phyloP scores from a whole-genome alignment of 2,797 vertebrate species.

The Huso huso region DNA sequence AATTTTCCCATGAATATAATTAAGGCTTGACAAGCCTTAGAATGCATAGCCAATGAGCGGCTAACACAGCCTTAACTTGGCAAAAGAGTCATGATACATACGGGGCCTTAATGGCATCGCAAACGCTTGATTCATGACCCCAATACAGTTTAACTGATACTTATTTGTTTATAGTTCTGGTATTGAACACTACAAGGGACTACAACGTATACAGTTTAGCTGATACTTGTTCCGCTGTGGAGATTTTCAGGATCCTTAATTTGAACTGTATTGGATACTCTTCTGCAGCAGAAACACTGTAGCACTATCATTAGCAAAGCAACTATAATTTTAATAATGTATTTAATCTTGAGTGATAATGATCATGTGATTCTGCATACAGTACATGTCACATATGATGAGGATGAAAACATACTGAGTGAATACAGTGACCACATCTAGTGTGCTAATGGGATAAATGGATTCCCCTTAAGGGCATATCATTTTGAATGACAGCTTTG shows the following conservation, averaged over 20 bases:
- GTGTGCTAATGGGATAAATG: constrained; percentile 8
- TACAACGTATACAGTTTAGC: constrained; percentile 58
- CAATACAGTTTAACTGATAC: too few species aligned
- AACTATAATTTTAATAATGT: constrained; percentile 9
- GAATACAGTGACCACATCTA: background rate
- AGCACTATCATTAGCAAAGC: constrained; percentile 50
- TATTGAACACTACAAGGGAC: too few species aligned
- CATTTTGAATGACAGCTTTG: constrained; percentile 5
- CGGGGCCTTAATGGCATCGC: too few species aligned
- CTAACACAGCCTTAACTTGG: too few species aligned
- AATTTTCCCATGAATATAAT: too few species aligned
- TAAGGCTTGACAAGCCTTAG: too few species aligned
- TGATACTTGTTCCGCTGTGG: constrained; percentile 32
- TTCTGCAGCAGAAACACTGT: constrained; percentile 39
- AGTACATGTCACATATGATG: background rate
- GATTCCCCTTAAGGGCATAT: constrained; percentile 5
- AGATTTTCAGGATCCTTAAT: constrained; percentile 64
- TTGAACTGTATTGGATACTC: constrained; percentile 57
- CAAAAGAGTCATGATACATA: too few species aligned
- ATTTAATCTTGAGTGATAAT: too few species aligned
- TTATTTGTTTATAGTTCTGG: too few species aligned
- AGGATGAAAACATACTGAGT: background rate
- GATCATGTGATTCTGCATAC: too few species aligned
- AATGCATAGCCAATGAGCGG: too few species aligned
- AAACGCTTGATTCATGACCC: too few species aligned